phyloP scores from a whole-genome alignment of 2,888 invertebrate genomes.

The Elmis aenea region DNA sequence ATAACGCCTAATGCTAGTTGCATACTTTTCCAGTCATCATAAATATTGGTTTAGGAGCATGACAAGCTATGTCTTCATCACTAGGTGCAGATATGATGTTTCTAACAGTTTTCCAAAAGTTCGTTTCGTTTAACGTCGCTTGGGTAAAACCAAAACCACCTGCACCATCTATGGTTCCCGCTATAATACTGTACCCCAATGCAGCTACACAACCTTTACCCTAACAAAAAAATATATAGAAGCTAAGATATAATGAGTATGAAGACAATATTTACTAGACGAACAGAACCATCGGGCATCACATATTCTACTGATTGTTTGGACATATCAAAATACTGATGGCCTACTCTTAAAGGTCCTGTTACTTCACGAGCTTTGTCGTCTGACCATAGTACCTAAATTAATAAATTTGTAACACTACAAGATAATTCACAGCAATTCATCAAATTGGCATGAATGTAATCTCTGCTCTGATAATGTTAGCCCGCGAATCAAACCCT shows the following conservation, averaged over 20 bases:
- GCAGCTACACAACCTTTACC: constrained; percentile 78
- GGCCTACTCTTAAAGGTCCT: constrained; percentile 69
- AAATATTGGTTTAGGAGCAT: constrained; percentile 83
- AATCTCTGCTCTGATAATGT: too few relatives aligned
- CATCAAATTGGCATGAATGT: too few relatives aligned
- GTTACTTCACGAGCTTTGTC: too few relatives aligned
- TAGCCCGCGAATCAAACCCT: too few relatives aligned
- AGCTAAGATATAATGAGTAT: constrained; percentile 9
- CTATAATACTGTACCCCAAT: constrained; percentile 93
- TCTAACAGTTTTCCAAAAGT: constrained; percentile 79
- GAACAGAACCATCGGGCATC: constrained; percentile 51
- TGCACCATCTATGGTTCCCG: constrained; percentile 85
- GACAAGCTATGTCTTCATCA: constrained; percentile 66
- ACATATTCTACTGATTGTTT: constrained; percentile 56
- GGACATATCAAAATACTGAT: constrained; percentile 84
- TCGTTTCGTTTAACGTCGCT: constrained; percentile 70
- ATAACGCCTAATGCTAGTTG: background rate
- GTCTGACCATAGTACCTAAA: constrained; percentile 8
- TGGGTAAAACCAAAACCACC: constrained; percentile 80
- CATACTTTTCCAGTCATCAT: constrained; percentile 77
- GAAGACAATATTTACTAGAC: constrained; percentile 47
- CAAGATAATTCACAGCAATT: too few relatives aligned
- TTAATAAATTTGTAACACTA: too few relatives aligned
- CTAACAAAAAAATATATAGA: constrained; percentile 41
- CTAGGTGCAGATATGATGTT: constrained; percentile 74